Percentiles rank a stretch among this genome's conserved stretches.
Evolutionary conservation across 2,113 vertebrate species (phyloP).

Genomic region (Meriones unguiculatus): DNA sequence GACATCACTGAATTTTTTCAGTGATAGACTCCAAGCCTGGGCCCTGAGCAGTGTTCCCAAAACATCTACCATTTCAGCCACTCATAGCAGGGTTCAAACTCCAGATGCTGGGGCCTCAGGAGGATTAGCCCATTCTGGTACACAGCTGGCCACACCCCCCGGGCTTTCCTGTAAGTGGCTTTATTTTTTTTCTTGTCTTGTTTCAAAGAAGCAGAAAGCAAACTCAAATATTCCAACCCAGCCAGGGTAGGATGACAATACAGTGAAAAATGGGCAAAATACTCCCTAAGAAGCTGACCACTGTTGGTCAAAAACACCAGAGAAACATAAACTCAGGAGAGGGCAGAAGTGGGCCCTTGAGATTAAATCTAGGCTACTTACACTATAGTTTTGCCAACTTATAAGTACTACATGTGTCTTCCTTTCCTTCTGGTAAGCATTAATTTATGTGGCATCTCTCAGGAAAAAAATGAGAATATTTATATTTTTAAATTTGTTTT

Average conservation of each 20-base stretch:
- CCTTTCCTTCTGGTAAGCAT: not conserved
- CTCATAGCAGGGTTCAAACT: not conserved
- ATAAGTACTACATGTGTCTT: not conserved
- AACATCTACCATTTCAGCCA: not conserved
- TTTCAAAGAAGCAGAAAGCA: conserved; percentile 48
- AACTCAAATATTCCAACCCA: not conserved
- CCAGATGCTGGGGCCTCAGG: not conserved
- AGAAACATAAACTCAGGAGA: not conserved
- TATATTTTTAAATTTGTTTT: not conserved
- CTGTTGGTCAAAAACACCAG: not conserved
- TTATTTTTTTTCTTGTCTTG: not conserved
- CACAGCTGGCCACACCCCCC: not conserved
- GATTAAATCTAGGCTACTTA: not conserved
- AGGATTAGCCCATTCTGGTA: not conserved
- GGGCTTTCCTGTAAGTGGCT: not conserved
- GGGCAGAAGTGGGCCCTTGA: not conserved
- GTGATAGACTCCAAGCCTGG: conserved; percentile 20
- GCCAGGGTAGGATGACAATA: not conserved
- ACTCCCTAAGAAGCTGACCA: not conserved
- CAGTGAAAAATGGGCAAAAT: not conserved
- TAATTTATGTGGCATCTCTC: not conserved
- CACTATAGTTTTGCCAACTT: not conserved
- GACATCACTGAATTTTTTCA: not conserved
- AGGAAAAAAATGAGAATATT: not conserved
- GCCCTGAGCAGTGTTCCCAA: not conserved